Base-by-base conservation (phyloP, 1,140 invertebrate species). In the Drosophila rufa region DNA sequence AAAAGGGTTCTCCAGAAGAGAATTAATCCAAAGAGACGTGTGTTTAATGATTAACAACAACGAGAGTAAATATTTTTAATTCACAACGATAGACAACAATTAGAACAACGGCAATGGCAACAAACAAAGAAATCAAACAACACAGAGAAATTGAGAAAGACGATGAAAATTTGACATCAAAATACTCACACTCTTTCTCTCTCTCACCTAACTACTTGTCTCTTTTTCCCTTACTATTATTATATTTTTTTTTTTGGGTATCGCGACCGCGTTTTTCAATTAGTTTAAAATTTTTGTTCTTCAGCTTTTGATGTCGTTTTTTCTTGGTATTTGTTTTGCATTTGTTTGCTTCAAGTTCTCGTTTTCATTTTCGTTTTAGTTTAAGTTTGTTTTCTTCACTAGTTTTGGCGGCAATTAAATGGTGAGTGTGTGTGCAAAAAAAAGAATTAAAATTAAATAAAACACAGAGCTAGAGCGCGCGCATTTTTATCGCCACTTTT, bases 121-220 rank as follows among this genome's bases (percentile, higher is more conserved):
- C 17, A 38, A 60, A 46, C 22, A 59, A 45, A 38, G 38, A 36
- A 43, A 65, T 66, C 8, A 25, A 60, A 27, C 22, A 47, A 56
- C 60, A 58, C 43, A 46, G 53, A 76, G 47, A 58, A 65, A 67
- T 58, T 27, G 36, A 42, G 50, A 42, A 76, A 58, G 45, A 64
- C 33, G 42, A 38, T 42, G 42, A 67, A 59, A 50, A 58, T 43
- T 71, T 33, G 65, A 80, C 68, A 68, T 64, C 65, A 75, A 80
- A 89, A 89, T 89, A 87, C 83, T 89, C 84, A 87, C 84, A 83
- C 61, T 56, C 42, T 66, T 42, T 55, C 80, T 66, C 40, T 45
- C 45, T 68, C 33, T 79, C 68, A 19, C 51, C 64, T 48, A 55
- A 56, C 47, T 22, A 46, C 43, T 47, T 42, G 6, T 59, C 9